Evolutionary conservation across 2,888 invertebrate genomes (phyloP).

Genomic region (Neoaliturus tenellus): DNA sequence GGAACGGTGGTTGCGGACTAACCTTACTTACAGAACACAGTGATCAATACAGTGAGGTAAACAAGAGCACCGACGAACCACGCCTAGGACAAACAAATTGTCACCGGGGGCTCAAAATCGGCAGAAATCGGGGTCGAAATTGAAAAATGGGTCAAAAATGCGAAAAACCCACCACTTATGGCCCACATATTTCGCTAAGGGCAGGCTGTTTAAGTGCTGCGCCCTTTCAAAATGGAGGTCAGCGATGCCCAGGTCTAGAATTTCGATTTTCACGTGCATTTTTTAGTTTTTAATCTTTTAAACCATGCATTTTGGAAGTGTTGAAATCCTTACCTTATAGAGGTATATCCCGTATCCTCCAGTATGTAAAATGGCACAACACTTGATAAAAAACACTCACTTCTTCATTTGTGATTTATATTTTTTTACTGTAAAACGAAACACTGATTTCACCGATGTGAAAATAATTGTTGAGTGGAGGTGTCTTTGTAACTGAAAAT

Average conservation of each 20-base stretch:
- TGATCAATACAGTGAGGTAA: not conserved
- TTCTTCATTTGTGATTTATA: not conserved
- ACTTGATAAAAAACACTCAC: not conserved
- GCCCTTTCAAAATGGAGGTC: constrained; percentile 19
- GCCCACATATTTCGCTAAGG: too few species aligned
- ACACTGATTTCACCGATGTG: not conserved
- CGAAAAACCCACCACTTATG: too few species aligned
- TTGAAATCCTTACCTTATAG: not conserved
- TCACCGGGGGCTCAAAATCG: too few species aligned
- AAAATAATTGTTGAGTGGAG: not conserved
- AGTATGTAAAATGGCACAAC: not conserved
- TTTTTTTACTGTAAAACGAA: not conserved
- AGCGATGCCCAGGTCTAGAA: not conserved
- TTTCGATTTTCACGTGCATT: not conserved
- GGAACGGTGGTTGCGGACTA: constrained; percentile 1
- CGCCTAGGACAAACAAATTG: not conserved
- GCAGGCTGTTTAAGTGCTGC: not conserved
- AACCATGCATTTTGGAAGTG: not conserved
- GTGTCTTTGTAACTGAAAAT: too few species aligned
- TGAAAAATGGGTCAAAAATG: too few species aligned
- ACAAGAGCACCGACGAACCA: not conserved
- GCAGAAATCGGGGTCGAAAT: too few species aligned
- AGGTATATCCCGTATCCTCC: constrained; percentile 5
- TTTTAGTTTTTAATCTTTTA: not conserved
- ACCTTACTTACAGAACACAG: not conserved